These are phyloP conservation scores for Euplagia quadripunctaria DNA, from an alignment of 2,888 invertebrate species.

Conservation along the genomic window DNA sequence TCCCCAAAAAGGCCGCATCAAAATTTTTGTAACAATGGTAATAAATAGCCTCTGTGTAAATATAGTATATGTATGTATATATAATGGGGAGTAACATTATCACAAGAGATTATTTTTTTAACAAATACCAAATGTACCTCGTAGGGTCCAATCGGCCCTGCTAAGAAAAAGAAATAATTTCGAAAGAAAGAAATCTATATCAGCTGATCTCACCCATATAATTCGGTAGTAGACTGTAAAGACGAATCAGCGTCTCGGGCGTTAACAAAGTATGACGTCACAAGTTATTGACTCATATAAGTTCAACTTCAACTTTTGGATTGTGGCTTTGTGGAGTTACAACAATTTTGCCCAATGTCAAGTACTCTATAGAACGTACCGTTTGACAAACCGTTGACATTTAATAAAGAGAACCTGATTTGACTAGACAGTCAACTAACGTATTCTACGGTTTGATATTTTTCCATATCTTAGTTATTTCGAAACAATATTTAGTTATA, in stretches of 20 bases:
- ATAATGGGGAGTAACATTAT: neutral
- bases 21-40: neutral
- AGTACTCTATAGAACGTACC: neutral
- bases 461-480: neutral
- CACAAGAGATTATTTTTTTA: conserved; percentile 3
- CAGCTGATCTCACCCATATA: neutral
- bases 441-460: neutral
- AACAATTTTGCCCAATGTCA: too few species aligned
- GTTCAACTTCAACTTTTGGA: too few species aligned
- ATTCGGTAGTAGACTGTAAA: neutral
- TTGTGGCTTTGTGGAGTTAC: too few species aligned
- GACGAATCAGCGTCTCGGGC: neutral
- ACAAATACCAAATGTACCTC: neutral
- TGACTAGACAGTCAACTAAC: neutral
- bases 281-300: neutral
- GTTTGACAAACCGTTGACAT: neutral
- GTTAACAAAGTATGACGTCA: neutral
- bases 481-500: neutral
- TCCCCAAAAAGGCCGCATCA: neutral
- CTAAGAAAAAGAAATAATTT: neutral
- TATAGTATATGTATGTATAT: neutral
- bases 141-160: neutral
- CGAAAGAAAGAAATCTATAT: neutral
- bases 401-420: neutral
- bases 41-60: neutral